Evolutionary conservation across 2,888 invertebrate genomes (phyloP).

Genomic region (Machimus rusticus): DNA sequence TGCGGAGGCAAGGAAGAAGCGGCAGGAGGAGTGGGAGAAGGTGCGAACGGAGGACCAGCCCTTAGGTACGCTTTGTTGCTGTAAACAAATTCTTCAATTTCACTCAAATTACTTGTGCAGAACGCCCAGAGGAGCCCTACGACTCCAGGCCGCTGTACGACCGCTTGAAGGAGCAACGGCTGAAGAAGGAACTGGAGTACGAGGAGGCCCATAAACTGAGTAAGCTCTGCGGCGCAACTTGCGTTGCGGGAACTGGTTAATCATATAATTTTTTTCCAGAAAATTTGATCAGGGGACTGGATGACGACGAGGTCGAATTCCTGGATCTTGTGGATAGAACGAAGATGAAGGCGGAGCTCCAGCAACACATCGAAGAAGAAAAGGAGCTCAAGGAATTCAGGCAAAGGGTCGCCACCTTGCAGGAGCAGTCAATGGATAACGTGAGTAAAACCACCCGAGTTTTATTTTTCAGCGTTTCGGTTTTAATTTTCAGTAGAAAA

Average conservation of each 20-base stretch:
- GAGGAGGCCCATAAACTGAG: conserved; percentile 97
- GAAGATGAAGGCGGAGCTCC: conserved; percentile 84
- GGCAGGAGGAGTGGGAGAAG: conserved; percentile 98
- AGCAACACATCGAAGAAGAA: conserved; percentile 84
- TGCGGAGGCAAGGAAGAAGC: conserved; percentile 77
- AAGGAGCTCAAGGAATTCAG: conserved; percentile 85
- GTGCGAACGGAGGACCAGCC: conserved; percentile 92
- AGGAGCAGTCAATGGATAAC: conserved; percentile 71
- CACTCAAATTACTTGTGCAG: conserved; percentile 64
- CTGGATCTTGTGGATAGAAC: conserved; percentile 87
- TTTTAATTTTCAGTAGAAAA: too few species aligned
- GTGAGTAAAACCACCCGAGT: conserved; percentile 47
- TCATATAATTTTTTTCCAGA: conserved; percentile 64
- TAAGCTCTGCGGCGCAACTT: conserved; percentile 60
- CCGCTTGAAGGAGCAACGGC: conserved; percentile 89
- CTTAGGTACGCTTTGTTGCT: conserved; percentile 69
- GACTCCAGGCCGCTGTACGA: conserved; percentile 91
- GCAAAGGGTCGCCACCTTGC: conserved; percentile 71
- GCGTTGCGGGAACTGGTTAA: not conserved
- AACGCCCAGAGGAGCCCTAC: conserved; percentile 85
- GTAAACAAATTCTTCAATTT: not conserved
- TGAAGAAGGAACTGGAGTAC: conserved; percentile 90
- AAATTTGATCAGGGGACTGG: conserved; percentile 87
- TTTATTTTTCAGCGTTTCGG: too few species aligned
- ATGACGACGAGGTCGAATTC: conserved; percentile 96